These are phyloP conservation scores for Charaxes varanes DNA, from an alignment of 1,140 invertebrate genomes.

Conservation along the genomic window DNA sequence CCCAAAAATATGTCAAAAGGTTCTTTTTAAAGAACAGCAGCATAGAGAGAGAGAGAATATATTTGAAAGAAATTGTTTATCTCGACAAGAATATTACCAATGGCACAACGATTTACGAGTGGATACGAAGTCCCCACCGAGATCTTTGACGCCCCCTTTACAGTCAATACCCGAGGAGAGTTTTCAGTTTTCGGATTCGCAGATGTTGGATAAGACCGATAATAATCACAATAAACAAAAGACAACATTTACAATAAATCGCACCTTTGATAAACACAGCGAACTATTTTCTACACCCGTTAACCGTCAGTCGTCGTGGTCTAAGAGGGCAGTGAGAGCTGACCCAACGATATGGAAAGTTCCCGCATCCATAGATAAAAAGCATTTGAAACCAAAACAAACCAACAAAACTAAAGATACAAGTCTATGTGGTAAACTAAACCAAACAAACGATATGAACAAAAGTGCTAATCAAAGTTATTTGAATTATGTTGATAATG, in stretches of 20 bases:
- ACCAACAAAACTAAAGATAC: constrained; percentile 31
- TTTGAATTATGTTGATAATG: constrained; percentile 49
- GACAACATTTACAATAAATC: constrained; percentile 51
- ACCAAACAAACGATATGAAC: constrained; percentile 43
- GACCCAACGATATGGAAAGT: constrained; percentile 59
- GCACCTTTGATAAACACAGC: constrained; percentile 47
- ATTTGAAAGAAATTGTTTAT: constrained; percentile 28
- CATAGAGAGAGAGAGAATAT: constrained; percentile 30
- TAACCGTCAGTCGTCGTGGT: constrained; percentile 40
- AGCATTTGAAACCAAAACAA: constrained; percentile 32
- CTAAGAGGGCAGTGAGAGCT: constrained; percentile 47
- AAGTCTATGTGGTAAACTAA: constrained; percentile 21
- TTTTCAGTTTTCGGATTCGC: constrained; percentile 42
- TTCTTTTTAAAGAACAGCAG: constrained; percentile 50
- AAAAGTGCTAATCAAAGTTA: constrained; percentile 40
- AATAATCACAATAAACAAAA: too few species aligned
- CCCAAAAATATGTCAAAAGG: constrained; percentile 46
- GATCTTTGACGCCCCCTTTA: constrained; percentile 56
- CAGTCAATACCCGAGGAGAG: constrained; percentile 70
- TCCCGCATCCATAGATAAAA: constrained; percentile 34
- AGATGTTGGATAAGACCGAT: constrained; percentile 43
- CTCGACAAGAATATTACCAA: constrained; percentile 34
- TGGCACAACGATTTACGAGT: constrained; percentile 45
- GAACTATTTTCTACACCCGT: constrained; percentile 17
- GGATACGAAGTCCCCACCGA: constrained; percentile 49